Evolutionary conservation across 2,888 invertebrate species (phyloP).

Genomic region (Platycheirus albimanus): DNA sequence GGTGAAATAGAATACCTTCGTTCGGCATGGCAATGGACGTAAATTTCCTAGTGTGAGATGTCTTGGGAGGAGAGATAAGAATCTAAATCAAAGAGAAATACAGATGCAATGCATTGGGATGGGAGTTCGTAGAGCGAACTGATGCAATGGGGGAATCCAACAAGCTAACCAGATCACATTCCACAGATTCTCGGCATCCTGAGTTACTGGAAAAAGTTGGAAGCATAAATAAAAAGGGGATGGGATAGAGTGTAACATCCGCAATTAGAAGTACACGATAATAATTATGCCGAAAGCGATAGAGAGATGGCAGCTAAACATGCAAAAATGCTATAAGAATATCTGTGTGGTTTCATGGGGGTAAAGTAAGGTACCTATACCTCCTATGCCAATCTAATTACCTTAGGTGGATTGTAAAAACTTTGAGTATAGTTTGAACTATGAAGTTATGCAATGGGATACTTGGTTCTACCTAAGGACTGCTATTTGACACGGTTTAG

Average conservation of each 20-base stretch:
- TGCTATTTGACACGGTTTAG: slow-evolving; percentile 19
- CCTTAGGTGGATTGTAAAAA: slow-evolving; percentile 24
- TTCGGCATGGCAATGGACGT: slow-evolving; percentile 70
- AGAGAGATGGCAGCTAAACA: slow-evolving; percentile 45
- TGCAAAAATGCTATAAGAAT: slow-evolving; percentile 33
- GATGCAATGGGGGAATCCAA: slow-evolving; percentile 12
- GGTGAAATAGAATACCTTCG: slow-evolving; percentile 68
- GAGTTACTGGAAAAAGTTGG: slow-evolving; percentile 20
- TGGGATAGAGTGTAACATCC: slow-evolving; percentile 62
- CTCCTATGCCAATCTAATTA: slow-evolving; percentile 44
- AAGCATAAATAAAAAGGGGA: slow-evolving; percentile 29
- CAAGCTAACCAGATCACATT: slow-evolving; percentile 67
- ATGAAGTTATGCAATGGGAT: no score
- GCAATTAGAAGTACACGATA: slow-evolving; percentile 67
- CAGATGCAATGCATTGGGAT: slow-evolving; percentile 20
- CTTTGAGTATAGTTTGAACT: slow-evolving; percentile 3
- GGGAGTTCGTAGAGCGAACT: background rate
- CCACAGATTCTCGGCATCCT: slow-evolving; percentile 46
- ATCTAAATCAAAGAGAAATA: slow-evolving; percentile 67
- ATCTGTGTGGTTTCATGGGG: background rate
- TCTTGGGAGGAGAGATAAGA: slow-evolving; percentile 65
- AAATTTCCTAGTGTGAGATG: slow-evolving; percentile 52
- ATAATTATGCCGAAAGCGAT: slow-evolving; percentile 61
- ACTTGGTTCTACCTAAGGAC: no score
- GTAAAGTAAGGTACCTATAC: slow-evolving; percentile 4